Conservation (phyloP, 2,113 vertebrate species). For the Grantiella picta region DNA sequence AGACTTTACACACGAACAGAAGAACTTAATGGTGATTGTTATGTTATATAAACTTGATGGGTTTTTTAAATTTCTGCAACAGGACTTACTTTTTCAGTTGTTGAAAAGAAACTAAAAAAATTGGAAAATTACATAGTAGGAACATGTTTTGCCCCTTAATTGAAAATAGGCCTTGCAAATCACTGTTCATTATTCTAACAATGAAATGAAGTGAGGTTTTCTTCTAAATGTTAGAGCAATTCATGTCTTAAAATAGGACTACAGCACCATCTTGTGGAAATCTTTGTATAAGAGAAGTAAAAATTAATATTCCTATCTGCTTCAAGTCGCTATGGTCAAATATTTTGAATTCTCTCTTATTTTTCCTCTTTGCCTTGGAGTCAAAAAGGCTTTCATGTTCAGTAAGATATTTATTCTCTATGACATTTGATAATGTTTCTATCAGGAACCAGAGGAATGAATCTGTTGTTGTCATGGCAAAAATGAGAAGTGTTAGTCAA, state of each 20-base stretch:
- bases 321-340: background rate
- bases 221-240: background rate
- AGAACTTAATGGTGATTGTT: background rate
- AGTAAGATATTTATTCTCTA: background rate
- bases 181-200: background rate
- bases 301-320: background rate
- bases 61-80: background rate
- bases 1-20: background rate
- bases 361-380: background rate
- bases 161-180: background rate
- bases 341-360: background rate
- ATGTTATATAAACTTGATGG: background rate
- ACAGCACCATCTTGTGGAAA: slow-evolving; percentile 71
- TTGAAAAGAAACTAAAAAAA: background rate
- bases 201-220: background rate
- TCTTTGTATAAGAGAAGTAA: background rate
- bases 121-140: background rate
- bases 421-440: background rate
- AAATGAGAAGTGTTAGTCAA: background rate
- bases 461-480: background rate
- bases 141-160: background rate
- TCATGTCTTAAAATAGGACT: background rate
- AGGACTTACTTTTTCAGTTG: background rate
- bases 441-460: background rate
- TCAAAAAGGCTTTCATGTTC: background rate